These are phyloP conservation scores for Rhagoletis zephyria DNA, from an alignment of 1,140 invertebrate genomes.

Conservation along the genomic window DNA sequence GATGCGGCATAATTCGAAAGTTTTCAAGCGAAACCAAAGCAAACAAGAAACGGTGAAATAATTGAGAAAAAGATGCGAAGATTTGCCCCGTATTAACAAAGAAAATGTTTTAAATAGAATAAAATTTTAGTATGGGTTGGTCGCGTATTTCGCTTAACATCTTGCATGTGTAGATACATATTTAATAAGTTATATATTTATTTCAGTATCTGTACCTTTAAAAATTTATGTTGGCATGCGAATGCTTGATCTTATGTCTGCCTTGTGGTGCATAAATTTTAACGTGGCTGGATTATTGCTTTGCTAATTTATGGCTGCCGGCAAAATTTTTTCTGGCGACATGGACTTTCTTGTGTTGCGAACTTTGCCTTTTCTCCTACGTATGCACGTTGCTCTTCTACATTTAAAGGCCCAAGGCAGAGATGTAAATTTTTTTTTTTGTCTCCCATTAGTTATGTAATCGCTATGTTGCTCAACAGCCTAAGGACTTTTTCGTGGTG, in stretches of 20 bases:
- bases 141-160: neutral
- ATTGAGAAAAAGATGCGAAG: neutral
- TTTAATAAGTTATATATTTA: too few relatives aligned
- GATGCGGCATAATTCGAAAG: slow-evolving; percentile 9
- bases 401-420: neutral
- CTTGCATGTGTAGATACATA: too few relatives aligned
- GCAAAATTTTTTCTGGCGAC: neutral
- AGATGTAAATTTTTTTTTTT: neutral
- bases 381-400: neutral
- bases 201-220: neutral
- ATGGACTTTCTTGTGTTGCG: neutral
- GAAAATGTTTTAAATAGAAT: neutral
- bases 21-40: neutral
- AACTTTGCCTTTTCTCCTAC: neutral
- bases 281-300: neutral
- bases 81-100: neutral
- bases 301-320: slow-evolving; percentile 10
- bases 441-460: neutral
- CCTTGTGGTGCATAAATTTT: neutral
- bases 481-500: neutral
- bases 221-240: neutral
- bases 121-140: neutral
- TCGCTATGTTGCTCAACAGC: neutral
- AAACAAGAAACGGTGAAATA: neutral
- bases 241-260: neutral